These are phyloP conservation scores for Gadopsis marmoratus DNA, from an alignment of 2,797 vertebrate genomes.

Conservation along the genomic window DNA sequence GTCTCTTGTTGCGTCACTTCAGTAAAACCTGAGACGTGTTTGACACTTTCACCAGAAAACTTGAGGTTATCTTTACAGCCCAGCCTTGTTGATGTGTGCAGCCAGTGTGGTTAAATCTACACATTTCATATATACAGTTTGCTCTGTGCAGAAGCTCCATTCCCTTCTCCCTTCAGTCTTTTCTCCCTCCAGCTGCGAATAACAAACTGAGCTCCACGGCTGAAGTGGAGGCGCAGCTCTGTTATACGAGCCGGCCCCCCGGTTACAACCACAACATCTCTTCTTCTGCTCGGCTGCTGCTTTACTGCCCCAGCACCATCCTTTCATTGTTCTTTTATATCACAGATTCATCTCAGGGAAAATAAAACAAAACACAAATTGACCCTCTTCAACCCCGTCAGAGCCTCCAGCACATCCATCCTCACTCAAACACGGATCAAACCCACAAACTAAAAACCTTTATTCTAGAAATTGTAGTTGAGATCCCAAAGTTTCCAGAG, in stretches of 20 bases:
- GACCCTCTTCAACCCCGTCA: neutral
- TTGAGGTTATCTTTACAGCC: neutral
- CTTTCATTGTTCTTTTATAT: neutral
- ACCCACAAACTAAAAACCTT: neutral
- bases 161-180: neutral
- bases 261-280: constrained; percentile 10
- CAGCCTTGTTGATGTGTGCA: neutral
- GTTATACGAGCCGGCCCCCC: neutral
- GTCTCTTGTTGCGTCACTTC: neutral
- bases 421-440: neutral
- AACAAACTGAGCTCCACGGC: constrained; percentile 5
- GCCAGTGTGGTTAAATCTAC: neutral
- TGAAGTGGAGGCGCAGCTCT: neutral
- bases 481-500: neutral
- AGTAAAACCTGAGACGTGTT: neutral
- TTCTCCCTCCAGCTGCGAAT: constrained; percentile 30
- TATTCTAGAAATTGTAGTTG: neutral
- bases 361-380: neutral
- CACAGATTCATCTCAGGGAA: neutral
- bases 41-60: neutral
- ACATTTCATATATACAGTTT: neutral
- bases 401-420: neutral
- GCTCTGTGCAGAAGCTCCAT: neutral
- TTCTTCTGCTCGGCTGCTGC: constrained; percentile 10
- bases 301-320: neutral